Evolutionary conservation across 2,797 vertebrate species (phyloP).

Genomic region (Morus bassanus): DNA sequence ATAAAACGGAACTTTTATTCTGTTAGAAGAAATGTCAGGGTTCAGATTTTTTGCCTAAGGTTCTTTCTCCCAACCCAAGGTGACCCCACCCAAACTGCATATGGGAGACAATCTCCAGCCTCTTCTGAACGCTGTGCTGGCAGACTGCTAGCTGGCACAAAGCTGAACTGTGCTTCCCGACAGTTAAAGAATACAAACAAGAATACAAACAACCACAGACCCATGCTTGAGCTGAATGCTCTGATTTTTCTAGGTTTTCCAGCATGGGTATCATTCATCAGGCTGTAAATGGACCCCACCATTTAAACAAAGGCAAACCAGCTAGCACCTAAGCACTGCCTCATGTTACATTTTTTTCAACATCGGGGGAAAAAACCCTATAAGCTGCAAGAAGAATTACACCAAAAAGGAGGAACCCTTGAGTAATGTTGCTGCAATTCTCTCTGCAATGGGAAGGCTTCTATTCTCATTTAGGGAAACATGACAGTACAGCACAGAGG

Average conservation of each 20-base stretch:
- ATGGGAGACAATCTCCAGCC: neutral
- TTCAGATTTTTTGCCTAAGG: neutral
- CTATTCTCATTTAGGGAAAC: neutral
- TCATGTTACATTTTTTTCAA: neutral
- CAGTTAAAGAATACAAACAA: neutral
- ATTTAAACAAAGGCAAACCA: neutral
- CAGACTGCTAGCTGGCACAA: neutral
- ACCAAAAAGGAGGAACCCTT: neutral
- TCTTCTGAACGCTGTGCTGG: neutral
- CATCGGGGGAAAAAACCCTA: accelerated
- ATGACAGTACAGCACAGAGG: neutral
- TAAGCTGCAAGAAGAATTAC: neutral
- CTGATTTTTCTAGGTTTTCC: neutral
- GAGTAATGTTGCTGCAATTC: neutral
- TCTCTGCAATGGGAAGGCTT: neutral
- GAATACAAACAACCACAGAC: neutral
- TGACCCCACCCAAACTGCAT: neutral
- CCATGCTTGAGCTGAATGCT: neutral
- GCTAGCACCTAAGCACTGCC: neutral
- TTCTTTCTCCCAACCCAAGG: neutral
- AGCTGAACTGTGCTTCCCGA: neutral
- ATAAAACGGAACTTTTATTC: neutral
- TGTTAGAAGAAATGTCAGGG: neutral
- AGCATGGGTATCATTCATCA: neutral
- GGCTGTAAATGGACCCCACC: neutral